phyloP scores from a whole-genome alignment of 2,113 vertebrate species.

The Chloropsis hardwickii region DNA sequence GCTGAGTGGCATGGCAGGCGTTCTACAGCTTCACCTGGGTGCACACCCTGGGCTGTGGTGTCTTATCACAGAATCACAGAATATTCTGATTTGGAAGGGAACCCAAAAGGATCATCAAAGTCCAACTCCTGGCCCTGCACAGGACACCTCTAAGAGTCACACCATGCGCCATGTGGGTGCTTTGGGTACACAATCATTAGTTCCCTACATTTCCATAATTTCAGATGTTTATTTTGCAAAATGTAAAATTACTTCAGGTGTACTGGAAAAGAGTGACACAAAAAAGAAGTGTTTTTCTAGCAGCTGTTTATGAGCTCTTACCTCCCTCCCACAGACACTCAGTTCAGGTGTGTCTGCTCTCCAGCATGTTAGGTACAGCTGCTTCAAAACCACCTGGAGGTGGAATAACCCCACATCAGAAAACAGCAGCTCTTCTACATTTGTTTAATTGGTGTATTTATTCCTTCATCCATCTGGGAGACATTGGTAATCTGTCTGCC shows the following conservation, averaged over 20 bases:
- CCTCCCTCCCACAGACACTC: neutral
- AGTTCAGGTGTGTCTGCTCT: neutral
- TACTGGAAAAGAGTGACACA: neutral
- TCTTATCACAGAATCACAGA: neutral
- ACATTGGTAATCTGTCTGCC: neutral
- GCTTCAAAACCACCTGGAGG: neutral
- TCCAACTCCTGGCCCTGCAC: neutral
- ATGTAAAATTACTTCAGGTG: neutral
- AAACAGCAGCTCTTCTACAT: neutral
- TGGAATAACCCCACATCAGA: slow-evolving; percentile 8
- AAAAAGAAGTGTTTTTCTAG: neutral
- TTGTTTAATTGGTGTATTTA: neutral
- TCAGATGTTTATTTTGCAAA: neutral
- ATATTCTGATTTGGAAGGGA: neutral
- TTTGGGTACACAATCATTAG: rapidly evolving
- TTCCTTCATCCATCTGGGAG: neutral
- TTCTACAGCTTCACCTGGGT: neutral
- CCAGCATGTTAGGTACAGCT: rapidly evolving
- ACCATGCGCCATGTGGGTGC: neutral
- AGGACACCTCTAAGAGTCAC: neutral
- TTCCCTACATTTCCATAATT: neutral
- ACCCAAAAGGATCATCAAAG: neutral
- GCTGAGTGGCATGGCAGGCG: rapidly evolving
- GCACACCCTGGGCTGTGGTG: too few relatives aligned
- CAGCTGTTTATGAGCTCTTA: neutral